Evolutionary conservation across 2,797 vertebrate species (phyloP).

Genomic region (Sebastolobus altivelis): DNA sequence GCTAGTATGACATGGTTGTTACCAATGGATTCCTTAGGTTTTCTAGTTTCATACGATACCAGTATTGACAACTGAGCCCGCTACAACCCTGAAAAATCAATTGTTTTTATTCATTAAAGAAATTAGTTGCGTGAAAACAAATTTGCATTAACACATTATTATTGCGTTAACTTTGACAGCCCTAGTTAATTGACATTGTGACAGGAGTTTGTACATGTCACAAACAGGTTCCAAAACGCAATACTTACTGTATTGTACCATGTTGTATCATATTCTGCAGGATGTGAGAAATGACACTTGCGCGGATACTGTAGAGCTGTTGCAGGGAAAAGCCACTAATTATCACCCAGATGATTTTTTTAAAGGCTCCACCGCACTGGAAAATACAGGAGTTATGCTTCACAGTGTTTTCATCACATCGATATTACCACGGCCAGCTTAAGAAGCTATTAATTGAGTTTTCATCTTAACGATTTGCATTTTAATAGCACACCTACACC

Average conservation of each 20-base stretch:
- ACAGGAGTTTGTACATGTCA: background rate
- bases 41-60: too few species aligned
- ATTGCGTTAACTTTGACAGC: too few species aligned
- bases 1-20: too few species aligned
- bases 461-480: conserved; percentile 38
- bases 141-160: too few species aligned
- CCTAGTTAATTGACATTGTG: background rate
- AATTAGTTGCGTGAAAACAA: too few species aligned
- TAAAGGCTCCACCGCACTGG: background rate
- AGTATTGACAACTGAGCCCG: too few species aligned
- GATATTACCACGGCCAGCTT: background rate
- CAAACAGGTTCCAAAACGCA: background rate
- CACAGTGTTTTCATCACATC: background rate
- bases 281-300: conserved; percentile 2
- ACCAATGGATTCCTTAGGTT: too few species aligned
- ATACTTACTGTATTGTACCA: background rate
- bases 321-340: conserved; percentile 37
- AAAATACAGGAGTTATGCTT: conserved; percentile 10
- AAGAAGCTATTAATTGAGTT: conserved; percentile 33
- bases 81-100: too few species aligned
- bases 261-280: background rate
- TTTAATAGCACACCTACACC: conserved; percentile 48
- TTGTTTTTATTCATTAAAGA: too few species aligned
- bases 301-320: conserved; percentile 4
- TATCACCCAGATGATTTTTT: conserved; percentile 7